A percentile compares a stretch with the other conserved stretches of the same genome.
These are phyloP conservation scores for Heterotis niloticus DNA, from an alignment of 2,113 vertebrate species.

Conservation along the genomic window DNA sequence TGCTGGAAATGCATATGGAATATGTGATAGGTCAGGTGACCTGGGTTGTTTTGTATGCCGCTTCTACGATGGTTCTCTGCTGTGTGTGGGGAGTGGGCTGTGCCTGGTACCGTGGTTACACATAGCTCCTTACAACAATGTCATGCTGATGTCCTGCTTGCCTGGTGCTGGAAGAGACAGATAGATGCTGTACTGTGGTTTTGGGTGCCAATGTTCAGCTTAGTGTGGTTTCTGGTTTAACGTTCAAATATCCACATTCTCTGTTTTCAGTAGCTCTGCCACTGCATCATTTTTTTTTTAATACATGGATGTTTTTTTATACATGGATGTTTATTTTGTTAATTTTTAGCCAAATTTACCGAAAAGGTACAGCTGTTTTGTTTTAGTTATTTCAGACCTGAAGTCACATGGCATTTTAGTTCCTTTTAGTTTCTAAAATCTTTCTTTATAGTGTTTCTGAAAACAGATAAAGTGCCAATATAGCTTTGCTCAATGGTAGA, in stretches of 20 bases:
- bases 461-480: no score
- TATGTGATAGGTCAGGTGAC: not conserved
- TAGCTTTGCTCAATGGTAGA: no score
- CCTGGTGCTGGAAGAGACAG: not conserved
- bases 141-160: not conserved
- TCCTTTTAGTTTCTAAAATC: no score
- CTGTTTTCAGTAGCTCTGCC: not conserved
- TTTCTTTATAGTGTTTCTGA: no score
- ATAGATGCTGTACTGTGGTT: not conserved
- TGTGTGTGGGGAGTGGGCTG: not conserved
- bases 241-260: not conserved
- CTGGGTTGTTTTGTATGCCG: not conserved
- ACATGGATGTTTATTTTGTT: not conserved
- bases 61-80: not conserved
- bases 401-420: no score
- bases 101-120: conserved; percentile 8
- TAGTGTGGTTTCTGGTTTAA: not conserved
- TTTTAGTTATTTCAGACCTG: no score
- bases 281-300: not conserved
- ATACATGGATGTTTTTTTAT: not conserved
- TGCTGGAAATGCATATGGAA: not conserved
- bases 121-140: conserved; percentile 4
- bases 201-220: not conserved
- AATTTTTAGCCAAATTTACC: no score
- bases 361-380: no score